phyloP scores from a whole-genome alignment of 2,113 vertebrate genomes.

The Callipepla squamata region DNA sequence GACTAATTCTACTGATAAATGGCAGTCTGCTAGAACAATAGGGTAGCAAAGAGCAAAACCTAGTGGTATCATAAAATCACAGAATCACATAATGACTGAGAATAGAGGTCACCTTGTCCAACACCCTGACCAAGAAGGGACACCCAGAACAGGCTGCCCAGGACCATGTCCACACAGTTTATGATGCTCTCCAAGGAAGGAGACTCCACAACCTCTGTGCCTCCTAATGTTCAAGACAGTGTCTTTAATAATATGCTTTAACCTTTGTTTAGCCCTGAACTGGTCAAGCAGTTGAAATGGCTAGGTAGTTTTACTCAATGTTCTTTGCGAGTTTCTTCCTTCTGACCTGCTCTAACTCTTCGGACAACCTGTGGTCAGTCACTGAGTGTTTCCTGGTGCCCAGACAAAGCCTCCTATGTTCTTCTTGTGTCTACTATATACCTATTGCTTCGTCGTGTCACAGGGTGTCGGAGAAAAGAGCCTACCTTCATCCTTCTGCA shows the following conservation, averaged over 20 bases:
- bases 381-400: neutral
- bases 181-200: neutral
- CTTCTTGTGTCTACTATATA: too few species aligned
- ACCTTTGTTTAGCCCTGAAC: neutral
- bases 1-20: neutral
- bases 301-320: neutral
- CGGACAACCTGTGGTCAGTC: neutral
- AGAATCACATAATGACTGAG: neutral
- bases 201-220: neutral
- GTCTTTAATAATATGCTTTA: neutral
- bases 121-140: neutral
- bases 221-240: neutral
- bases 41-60: neutral
- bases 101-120: neutral
- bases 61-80: neutral
- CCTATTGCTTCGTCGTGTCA: neutral
- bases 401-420: neutral
- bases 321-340: neutral
- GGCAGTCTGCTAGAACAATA: neutral
- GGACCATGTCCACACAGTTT: neutral
- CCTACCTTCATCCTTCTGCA: neutral
- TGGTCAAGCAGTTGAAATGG: neutral
- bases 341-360: neutral
- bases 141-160: neutral
- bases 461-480: neutral